Percentiles rank a stretch among this genome's conserved stretches.
These are phyloP conservation scores for Petrocephalus microphthalmus DNA, from an alignment of 2,113 vertebrate species.

Conservation along the genomic window DNA sequence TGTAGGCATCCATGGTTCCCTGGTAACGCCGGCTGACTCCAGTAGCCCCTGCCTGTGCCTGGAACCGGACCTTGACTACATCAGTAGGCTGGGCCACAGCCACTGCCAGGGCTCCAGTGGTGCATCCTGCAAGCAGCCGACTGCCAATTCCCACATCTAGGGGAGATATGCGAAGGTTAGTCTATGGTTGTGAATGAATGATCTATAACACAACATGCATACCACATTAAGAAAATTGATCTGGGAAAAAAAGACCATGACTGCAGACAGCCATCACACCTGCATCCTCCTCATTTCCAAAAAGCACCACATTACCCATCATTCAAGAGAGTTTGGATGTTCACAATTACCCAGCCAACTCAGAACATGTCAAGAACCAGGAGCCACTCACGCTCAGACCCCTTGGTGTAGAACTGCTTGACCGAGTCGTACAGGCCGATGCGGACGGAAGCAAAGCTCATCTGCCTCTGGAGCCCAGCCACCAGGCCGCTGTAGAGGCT, in stretches of 20 bases:
- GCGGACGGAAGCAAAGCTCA: constrained; percentile 70
- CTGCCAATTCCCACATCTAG: constrained; percentile 61
- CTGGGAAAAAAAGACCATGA: too few species aligned
- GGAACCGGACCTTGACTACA: constrained; percentile 71
- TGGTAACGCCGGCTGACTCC: constrained; percentile 53
- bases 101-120: constrained; percentile 67
- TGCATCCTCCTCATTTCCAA: too few species aligned
- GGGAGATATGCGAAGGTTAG: neutral
- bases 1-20: constrained; percentile 65
- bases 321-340: neutral
- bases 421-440: constrained; percentile 63
- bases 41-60: constrained; percentile 50
- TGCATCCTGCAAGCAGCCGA: constrained; percentile 65
- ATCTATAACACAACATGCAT: neutral
- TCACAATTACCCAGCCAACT: neutral
- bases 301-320: neutral
- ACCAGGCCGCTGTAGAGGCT: constrained; percentile 73
- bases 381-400: constrained; percentile 60
- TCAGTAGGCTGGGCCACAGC: constrained; percentile 69
- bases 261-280: too few species aligned
- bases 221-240: neutral
- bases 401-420: constrained; percentile 66
- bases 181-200: neutral
- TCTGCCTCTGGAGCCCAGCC: constrained; percentile 72
- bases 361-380: neutral